A percentile compares a stretch with the other conserved stretches of the same genome.
Evolutionary conservation across 2,113 vertebrate species (phyloP).

Genomic region (Semnopithecus entellus): DNA sequence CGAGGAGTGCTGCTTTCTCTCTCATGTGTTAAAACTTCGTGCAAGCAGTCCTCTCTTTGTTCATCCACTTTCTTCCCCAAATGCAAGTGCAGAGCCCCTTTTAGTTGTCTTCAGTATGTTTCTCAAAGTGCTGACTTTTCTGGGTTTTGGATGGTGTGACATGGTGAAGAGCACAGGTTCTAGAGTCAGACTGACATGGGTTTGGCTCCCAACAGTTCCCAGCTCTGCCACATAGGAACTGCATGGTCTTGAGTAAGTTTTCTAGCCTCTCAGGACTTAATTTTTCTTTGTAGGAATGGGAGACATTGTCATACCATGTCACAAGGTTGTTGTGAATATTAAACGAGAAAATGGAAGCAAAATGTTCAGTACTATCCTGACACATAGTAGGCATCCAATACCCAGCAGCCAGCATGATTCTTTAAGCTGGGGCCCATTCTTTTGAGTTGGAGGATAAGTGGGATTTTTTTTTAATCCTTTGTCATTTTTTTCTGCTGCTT

Average conservation of each 20-base stretch:
- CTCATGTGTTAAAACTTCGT: slow-evolving; percentile 36
- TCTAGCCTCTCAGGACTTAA: not conserved
- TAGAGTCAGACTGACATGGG: not conserved
- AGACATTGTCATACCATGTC: not conserved
- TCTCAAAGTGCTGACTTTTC: not conserved
- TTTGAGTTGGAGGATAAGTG: not conserved
- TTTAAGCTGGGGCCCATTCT: not conserved
- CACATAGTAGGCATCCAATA: not conserved
- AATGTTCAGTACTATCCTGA: not conserved
- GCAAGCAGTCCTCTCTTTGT: not conserved
- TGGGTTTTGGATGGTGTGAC: not conserved
- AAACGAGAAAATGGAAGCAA: not conserved
- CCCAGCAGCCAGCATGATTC: not conserved
- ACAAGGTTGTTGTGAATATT: not conserved
- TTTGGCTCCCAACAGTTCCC: not conserved
- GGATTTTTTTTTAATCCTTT: not conserved
- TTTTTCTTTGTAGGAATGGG: not conserved
- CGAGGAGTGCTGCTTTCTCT: not conserved
- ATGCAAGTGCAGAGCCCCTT: not conserved
- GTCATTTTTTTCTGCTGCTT: not conserved
- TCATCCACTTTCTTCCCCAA: not conserved
- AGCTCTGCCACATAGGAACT: not conserved
- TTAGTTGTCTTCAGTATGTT: not conserved
- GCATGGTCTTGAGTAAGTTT: not conserved
- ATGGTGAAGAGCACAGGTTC: not conserved